Conservation (phyloP, 2,888 invertebrate genomes). For the Choreutis nemorana region DNA sequence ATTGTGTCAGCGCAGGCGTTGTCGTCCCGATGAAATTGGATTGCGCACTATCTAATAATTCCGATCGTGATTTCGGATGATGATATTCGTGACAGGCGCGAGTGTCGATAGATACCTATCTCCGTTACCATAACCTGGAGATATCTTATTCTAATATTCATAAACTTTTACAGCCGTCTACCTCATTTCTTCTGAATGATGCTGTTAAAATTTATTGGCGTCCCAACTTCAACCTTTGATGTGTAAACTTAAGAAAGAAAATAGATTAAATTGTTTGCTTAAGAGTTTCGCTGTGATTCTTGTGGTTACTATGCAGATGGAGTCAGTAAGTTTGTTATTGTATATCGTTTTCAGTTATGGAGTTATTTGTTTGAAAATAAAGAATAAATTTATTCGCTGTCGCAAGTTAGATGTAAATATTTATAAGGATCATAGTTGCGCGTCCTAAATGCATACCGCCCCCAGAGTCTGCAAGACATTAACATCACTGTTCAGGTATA, state of each 20-base stretch:
- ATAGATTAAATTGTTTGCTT: background rate
- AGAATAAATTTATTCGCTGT: slow-evolving; percentile 21
- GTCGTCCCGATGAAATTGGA: slow-evolving; percentile 36
- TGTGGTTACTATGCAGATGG: slow-evolving; percentile 8
- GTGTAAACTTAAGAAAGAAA: slow-evolving; percentile 7
- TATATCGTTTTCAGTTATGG: slow-evolving; percentile 9
- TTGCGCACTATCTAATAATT: slow-evolving; percentile 50
- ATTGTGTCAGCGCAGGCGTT: slow-evolving; percentile 37
- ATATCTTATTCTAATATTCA: slow-evolving; percentile 3
- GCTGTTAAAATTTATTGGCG: slow-evolving; percentile 6
- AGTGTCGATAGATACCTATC: background rate
- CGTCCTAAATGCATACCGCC: slow-evolving; percentile 38
- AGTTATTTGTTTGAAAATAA: slow-evolving; percentile 20
- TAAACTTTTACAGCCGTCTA: slow-evolving; percentile 4
- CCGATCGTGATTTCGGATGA: slow-evolving; percentile 46
- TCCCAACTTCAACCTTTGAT: slow-evolving; percentile 5
- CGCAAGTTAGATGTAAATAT: slow-evolving; percentile 28
- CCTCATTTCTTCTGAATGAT: background rate
- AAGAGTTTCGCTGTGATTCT: slow-evolving; percentile 1
- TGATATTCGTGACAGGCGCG: slow-evolving; percentile 37
- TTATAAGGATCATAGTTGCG: slow-evolving; percentile 30
- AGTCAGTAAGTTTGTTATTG: slow-evolving; percentile 10
- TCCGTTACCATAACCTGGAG: background rate
- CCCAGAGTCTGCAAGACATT: slow-evolving; percentile 29
- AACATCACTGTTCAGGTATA: slow-evolving; percentile 28